Percentiles rank a stretch among this genome's conserved stretches.
Evolutionary conservation across 2,888 invertebrate species (phyloP).

Genomic region (Poecilus cupreus): DNA sequence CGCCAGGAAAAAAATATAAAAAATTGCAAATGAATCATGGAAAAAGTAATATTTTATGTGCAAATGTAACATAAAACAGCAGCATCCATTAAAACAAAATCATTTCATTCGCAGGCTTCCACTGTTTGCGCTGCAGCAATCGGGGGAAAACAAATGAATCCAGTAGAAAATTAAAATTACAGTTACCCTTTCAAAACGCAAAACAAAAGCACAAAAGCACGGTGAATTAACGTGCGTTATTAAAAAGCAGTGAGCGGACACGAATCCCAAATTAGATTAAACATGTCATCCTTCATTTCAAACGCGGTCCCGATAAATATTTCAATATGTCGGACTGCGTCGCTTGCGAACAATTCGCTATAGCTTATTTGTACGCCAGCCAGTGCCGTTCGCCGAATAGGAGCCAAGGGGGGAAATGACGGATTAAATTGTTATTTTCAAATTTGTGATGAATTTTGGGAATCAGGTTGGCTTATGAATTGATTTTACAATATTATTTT

Average conservation of each 20-base stretch:
- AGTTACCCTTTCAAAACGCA: slow-evolving; percentile 37
- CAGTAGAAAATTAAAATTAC: slow-evolving; percentile 53
- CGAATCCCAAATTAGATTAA: slow-evolving; percentile 53
- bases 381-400: not conserved
- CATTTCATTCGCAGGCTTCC: slow-evolving; percentile 27
- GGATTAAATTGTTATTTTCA: not conserved
- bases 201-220: slow-evolving; percentile 49
- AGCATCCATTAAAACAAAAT: slow-evolving; percentile 41
- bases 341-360: not conserved
- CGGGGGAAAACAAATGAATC: slow-evolving; percentile 53
- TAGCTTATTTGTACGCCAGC: slow-evolving; percentile 8
- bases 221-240: slow-evolving; percentile 48
- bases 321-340: slow-evolving; percentile 3
- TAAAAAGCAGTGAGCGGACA: slow-evolving; percentile 44
- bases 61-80: slow-evolving; percentile 10
- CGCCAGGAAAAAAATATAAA: not conserved
- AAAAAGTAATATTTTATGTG: slow-evolving; percentile 32
- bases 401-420: not conserved
- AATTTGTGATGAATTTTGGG: slow-evolving; percentile 1
- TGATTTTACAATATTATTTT: slow-evolving; percentile 18
- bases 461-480: slow-evolving; percentile 17
- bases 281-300: slow-evolving; percentile 49
- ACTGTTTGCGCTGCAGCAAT: slow-evolving; percentile 15
- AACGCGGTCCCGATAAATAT: slow-evolving; percentile 29
- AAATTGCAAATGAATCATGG: slow-evolving; percentile 17